These are phyloP conservation scores for Luffia ferchaultella DNA, from an alignment of 2,888 invertebrate genomes.

Conservation along the genomic window DNA sequence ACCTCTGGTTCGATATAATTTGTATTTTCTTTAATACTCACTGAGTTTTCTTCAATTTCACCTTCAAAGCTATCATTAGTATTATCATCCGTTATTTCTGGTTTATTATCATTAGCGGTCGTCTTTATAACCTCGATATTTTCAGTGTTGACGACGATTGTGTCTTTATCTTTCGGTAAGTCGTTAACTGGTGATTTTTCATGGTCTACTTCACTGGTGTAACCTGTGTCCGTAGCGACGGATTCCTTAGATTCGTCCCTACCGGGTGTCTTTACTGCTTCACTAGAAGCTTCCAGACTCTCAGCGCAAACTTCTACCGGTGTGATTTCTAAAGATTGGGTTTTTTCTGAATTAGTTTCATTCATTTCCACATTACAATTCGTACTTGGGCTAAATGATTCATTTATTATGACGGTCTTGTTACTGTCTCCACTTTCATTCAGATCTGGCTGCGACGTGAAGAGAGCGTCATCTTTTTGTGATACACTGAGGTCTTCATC, in stretches of 20 bases:
- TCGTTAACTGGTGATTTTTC: slow-evolving; percentile 16
- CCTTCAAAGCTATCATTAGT: no score
- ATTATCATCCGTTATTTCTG: no score
- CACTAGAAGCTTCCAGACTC: slow-evolving; percentile 25
- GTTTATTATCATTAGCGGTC: no score
- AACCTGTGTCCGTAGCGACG: slow-evolving; percentile 29
- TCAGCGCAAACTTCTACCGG: no score
- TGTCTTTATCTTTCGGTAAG: no score
- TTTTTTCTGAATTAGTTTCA: slow-evolving; percentile 21
- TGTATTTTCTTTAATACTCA: no score
- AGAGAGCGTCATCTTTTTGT: slow-evolving; percentile 17
- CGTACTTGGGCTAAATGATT: no score
- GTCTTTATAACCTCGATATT: no score
- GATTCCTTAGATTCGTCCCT: slow-evolving; percentile 35
- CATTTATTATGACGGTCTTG: slow-evolving; percentile 48
- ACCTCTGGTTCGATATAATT: no score
- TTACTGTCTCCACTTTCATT: slow-evolving; percentile 44
- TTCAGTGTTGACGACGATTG: no score
- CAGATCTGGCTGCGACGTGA: slow-evolving; percentile 37
- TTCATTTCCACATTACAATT: no score
- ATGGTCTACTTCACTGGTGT: slow-evolving; percentile 22
- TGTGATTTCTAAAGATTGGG: slow-evolving; percentile 22
- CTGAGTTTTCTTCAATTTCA: no score
- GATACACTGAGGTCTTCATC: background rate
- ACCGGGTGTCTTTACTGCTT: slow-evolving; percentile 26